These are phyloP conservation scores for Nomada fucata DNA, from an alignment of 2,888 invertebrate genomes.

Conservation along the genomic window DNA sequence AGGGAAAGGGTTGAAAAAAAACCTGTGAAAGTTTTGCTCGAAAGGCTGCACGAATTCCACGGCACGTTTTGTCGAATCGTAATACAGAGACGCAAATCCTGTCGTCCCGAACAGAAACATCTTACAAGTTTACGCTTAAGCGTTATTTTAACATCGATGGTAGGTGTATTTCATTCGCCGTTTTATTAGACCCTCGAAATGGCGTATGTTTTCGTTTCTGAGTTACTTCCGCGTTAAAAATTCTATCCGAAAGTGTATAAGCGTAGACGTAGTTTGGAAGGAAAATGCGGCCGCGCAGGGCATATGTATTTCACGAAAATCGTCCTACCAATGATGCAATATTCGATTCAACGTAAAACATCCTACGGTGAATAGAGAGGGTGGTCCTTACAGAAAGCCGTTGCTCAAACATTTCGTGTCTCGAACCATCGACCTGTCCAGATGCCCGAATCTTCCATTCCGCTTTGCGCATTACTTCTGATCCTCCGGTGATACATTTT, in stretches of 20 bases:
- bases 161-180: conserved; percentile 1
- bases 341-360: conserved; percentile 64
- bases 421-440: conserved; percentile 49
- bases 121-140: not conserved
- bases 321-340: conserved; percentile 42
- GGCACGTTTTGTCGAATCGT: not conserved
- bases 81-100: not conserved
- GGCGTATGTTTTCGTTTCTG: conserved; percentile 10
- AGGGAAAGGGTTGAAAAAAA: conserved; percentile 32
- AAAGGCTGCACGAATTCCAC: not conserved
- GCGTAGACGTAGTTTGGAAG: not conserved
- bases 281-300: not conserved
- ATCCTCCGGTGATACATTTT: conserved; percentile 57
- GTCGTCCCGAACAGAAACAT: too few species aligned
- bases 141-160: not conserved
- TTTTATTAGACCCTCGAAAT: not conserved
- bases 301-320: conserved; percentile 29
- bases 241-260: conserved; percentile 3
- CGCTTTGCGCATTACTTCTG: conserved; percentile 62
- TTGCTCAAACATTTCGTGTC: conserved; percentile 54
- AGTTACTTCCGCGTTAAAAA: conserved; percentile 8
- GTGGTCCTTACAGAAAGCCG: conserved; percentile 57
- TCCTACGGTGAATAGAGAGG: conserved; percentile 31
- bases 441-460: conserved; percentile 51
- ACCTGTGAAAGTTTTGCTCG: not conserved